Percentiles rank a stretch among this genome's conserved stretches.
These are phyloP conservation scores for Acrocephalus scirpaceus DNA, from an alignment of 2,797 vertebrate species.

Conservation along the genomic window DNA sequence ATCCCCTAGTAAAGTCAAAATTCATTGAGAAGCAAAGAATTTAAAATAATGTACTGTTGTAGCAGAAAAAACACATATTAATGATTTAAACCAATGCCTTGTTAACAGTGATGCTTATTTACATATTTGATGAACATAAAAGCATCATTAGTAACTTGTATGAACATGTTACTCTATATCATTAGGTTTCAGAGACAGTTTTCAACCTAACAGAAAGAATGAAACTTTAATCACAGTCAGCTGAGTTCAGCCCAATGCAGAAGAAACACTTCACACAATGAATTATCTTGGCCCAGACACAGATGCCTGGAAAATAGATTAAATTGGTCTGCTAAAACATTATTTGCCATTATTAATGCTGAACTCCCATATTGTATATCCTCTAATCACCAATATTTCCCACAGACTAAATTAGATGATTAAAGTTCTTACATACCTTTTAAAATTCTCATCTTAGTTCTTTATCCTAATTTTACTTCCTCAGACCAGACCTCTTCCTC, in stretches of 20 bases:
- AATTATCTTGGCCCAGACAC: neutral
- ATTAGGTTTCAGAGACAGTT: neutral
- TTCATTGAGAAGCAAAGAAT: neutral
- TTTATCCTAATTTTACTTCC: neutral
- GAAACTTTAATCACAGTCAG: neutral
- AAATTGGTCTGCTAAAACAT: neutral
- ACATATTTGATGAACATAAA: neutral
- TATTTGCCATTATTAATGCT: neutral
- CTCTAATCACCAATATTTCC: neutral
- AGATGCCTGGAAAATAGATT: neutral
- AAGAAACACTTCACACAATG: neutral
- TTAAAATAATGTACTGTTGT: neutral
- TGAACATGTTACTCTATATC: neutral
- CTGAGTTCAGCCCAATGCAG: neutral
- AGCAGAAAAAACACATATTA: neutral
- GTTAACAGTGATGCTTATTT: neutral
- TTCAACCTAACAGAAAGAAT: neutral
- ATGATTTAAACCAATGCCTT: neutral
- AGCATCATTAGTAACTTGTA: neutral
- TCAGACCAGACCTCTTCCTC: neutral
- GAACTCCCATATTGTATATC: neutral
- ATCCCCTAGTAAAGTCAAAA: neutral
- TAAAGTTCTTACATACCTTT: neutral
- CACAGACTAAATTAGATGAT: neutral
- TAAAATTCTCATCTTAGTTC: neutral